Evolutionary conservation across 2,888 invertebrate species (phyloP).

Genomic region (Lasioglossum marginatum): DNA sequence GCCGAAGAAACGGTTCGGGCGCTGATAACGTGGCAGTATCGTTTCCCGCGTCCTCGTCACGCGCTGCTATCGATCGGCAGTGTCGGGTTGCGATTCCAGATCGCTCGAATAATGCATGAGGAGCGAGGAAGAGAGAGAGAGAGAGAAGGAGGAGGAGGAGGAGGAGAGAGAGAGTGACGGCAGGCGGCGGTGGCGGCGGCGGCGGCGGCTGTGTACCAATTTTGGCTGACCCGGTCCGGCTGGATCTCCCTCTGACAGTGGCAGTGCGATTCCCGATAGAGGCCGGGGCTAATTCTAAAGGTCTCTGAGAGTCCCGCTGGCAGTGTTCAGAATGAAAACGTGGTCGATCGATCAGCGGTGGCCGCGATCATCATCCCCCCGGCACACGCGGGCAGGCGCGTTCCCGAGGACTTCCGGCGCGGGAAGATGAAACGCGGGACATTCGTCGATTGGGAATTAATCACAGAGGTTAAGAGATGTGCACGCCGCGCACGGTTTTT

Average conservation of each 20-base stretch:
- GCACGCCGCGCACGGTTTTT: not conserved
- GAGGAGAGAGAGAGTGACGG: not conserved
- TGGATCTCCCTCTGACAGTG: constrained; percentile 10
- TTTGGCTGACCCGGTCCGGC: constrained; percentile 28
- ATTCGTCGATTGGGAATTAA: constrained; percentile 27
- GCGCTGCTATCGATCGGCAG: constrained; percentile 45
- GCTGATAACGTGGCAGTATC: not conserved
- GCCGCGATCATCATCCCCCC: not conserved
- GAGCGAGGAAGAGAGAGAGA: not conserved
- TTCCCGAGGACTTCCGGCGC: constrained; percentile 62
- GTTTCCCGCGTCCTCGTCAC: not conserved
- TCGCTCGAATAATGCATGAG: constrained; percentile 24
- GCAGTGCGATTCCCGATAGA: constrained; percentile 41
- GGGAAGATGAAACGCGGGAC: constrained; percentile 38
- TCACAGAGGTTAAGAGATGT: constrained; percentile 39
- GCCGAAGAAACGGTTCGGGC: not conserved
- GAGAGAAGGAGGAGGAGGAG: not conserved
- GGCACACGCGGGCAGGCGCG: not conserved
- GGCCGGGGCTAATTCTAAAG: constrained; percentile 36
- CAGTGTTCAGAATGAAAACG: constrained; percentile 49
- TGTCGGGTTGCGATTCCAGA: constrained; percentile 30
- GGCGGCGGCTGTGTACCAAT: constrained; percentile 9
- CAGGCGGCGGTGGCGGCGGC: no score
- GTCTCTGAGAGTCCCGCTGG: constrained; percentile 42
- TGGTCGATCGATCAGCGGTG: constrained; percentile 28